Evolutionary conservation across 2,797 vertebrate species (phyloP).

Genomic region (Eidolon dupreanum): DNA sequence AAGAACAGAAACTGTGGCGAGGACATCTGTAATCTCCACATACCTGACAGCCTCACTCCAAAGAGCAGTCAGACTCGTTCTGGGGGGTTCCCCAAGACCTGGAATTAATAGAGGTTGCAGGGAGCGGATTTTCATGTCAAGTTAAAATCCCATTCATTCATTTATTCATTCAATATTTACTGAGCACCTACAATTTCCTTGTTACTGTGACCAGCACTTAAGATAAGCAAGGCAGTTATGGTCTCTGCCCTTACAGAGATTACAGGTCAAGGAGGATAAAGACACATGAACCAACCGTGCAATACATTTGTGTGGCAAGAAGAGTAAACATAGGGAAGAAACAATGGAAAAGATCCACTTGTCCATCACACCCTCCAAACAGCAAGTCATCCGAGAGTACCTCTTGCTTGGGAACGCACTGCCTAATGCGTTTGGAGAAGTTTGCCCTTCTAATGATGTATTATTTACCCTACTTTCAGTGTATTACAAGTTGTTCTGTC

Average conservation of each 20-base stretch:
- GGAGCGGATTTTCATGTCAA: neutral
- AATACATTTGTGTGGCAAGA: rapidly evolving
- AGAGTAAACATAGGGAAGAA: neutral
- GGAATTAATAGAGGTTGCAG: neutral
- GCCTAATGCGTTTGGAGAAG: neutral
- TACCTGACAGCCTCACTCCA: neutral
- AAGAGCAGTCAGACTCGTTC: neutral
- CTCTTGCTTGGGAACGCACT: neutral
- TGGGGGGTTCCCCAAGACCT: neutral
- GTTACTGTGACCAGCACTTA: neutral
- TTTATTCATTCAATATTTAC: neutral
- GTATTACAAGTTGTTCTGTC: neutral
- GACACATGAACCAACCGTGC: neutral
- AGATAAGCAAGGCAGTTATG: neutral
- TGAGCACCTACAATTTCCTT: neutral
- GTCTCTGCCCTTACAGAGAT: neutral
- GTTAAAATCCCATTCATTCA: neutral
- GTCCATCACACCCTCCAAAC: neutral
- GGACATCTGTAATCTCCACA: neutral
- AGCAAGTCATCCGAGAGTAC: neutral
- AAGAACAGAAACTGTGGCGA: neutral
- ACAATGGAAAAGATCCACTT: neutral
- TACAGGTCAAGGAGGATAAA: neutral
- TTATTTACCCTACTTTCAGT: constrained; percentile 1
- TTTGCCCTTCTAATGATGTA: neutral